A percentile compares a stretch with the other conserved stretches of the same genome.
phyloP scores from a whole-genome alignment of 2,113 vertebrate genomes.

The Saimiri boliviensis region DNA sequence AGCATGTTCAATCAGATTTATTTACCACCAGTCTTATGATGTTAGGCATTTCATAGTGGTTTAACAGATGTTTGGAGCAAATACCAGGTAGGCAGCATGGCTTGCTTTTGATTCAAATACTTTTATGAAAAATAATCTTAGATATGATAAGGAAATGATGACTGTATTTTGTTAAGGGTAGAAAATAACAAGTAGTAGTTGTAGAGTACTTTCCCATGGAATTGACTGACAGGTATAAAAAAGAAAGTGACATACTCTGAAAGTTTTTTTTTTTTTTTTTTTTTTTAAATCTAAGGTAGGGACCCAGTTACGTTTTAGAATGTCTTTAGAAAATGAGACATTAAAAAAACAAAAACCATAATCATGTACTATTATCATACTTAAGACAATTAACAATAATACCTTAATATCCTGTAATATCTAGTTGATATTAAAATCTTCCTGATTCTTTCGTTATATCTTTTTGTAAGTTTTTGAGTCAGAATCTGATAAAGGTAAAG shows the following conservation, averaged over 20 bases:
- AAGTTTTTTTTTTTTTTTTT: neutral
- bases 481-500: neutral
- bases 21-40: slow-evolving; percentile 33
- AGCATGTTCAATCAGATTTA: slow-evolving; percentile 25
- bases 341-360: neutral
- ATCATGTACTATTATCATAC: neutral
- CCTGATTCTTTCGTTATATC: neutral
- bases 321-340: slow-evolving; percentile 3
- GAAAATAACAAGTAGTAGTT: slow-evolving; percentile 1
- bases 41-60: neutral
- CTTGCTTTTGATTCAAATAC: slow-evolving; percentile 30
- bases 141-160: neutral
- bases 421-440: slow-evolving; percentile 5
- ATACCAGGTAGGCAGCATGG: neutral
- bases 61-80: slow-evolving; percentile 22
- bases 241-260: slow-evolving; percentile 22
- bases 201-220: neutral
- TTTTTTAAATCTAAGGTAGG: neutral
- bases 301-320: neutral
- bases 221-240: neutral
- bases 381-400: neutral
- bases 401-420: slow-evolving; percentile 21
- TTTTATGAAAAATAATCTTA: neutral
- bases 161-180: slow-evolving; percentile 42
- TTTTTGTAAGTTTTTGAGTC: slow-evolving; percentile 8